A percentile compares a stretch with the other conserved stretches of the same genome.
These are phyloP conservation scores for Tetragnatha montana DNA, from an alignment of 2,888 invertebrate genomes.

Conservation along the genomic window DNA sequence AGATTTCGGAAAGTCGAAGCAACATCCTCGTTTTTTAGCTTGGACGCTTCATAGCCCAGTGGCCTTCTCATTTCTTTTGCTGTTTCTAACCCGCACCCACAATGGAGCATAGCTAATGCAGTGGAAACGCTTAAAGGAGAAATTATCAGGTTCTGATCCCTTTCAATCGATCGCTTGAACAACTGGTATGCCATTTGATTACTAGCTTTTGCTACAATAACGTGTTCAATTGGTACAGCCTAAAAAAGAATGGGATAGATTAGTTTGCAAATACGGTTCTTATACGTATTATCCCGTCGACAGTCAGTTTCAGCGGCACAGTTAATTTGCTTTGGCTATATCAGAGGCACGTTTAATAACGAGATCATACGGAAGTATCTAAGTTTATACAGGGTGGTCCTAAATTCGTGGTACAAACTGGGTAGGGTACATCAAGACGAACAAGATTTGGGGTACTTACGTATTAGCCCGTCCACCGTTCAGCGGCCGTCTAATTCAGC, in stretches of 20 bases:
- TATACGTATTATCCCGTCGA: too few relatives aligned
- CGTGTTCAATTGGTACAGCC: neutral
- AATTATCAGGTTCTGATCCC: conserved; percentile 59
- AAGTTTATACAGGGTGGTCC: too few relatives aligned
- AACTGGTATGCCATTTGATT: conserved; percentile 13
- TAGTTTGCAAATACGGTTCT: too few relatives aligned
- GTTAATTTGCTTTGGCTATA: too few relatives aligned
- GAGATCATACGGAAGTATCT: too few relatives aligned
- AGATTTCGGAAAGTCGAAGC: conserved; percentile 4
- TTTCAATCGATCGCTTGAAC: neutral
- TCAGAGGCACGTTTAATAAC: too few relatives aligned
- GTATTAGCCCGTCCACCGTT: too few relatives aligned
- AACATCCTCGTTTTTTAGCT: conserved; percentile 9
- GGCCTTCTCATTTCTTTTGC: conserved; percentile 36
- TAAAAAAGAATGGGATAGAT: neutral
- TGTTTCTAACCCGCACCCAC: conserved; percentile 42
- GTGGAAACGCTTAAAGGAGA: conserved; percentile 54
- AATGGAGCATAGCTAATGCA: conserved; percentile 55
- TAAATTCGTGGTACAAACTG: too few relatives aligned
- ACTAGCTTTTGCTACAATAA: neutral
- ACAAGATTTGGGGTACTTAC: too few relatives aligned
- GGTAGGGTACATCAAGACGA: too few relatives aligned
- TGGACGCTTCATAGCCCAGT: conserved; percentile 31
- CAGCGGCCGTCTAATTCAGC: too few relatives aligned
- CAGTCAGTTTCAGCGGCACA: too few relatives aligned